phyloP scores from a whole-genome alignment of 2,113 vertebrate genomes.

The Aptenodytes patagonicus region DNA sequence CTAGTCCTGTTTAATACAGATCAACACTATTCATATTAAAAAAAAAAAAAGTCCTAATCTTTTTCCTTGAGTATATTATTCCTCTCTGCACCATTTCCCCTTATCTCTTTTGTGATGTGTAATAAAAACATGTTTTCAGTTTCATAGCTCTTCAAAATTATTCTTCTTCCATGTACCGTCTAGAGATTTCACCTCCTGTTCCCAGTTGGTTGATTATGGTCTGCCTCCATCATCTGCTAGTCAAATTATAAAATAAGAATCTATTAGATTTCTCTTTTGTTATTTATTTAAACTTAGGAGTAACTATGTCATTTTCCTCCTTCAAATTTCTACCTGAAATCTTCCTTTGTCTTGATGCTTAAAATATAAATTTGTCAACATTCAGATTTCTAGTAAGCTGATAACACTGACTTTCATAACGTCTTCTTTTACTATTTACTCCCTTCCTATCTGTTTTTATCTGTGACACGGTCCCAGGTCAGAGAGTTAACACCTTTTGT shows the following conservation, averaged over 20 bases:
- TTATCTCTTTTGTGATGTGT: neutral
- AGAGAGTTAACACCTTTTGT: neutral
- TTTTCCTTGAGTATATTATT: neutral
- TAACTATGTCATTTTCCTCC: neutral
- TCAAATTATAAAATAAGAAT: neutral
- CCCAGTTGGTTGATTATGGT: neutral
- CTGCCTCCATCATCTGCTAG: neutral
- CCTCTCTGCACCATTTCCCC: neutral
- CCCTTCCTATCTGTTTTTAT: neutral
- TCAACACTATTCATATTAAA: neutral
- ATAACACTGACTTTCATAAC: neutral
- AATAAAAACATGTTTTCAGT: neutral
- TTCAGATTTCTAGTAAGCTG: neutral
- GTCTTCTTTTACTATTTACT: neutral
- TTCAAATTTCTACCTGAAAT: neutral
- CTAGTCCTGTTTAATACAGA: neutral
- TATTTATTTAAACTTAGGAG: neutral
- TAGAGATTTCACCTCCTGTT: neutral
- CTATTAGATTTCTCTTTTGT: neutral
- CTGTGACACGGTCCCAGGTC: neutral
- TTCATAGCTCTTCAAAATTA: neutral
- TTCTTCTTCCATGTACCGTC: accelerated
- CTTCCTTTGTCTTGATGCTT: neutral
- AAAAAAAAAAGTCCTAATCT: no score
- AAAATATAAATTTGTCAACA: neutral